phyloP scores from a whole-genome alignment of 2,888 invertebrate genomes.

The Acanthococcus lagerstroemiae region DNA sequence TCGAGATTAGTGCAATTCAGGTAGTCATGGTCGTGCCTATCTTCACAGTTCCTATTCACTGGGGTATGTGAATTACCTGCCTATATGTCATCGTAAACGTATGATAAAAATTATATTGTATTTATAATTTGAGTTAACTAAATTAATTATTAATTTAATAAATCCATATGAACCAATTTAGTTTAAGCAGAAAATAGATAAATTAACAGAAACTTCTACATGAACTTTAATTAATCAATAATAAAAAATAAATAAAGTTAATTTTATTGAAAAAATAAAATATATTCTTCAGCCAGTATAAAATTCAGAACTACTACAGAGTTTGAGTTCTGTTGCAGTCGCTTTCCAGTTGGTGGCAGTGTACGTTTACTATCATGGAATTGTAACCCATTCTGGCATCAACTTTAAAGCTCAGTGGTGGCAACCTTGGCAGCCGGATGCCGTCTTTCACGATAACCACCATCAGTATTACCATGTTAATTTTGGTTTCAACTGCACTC shows the following conservation, averaged over 20 bases:
- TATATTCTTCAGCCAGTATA: too few relatives aligned
- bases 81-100: too few relatives aligned
- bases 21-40: slow-evolving; percentile 51
- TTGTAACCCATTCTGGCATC: slow-evolving; percentile 64
- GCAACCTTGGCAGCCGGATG: slow-evolving; percentile 66
- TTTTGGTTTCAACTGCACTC: slow-evolving; percentile 59
- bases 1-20: slow-evolving; percentile 58
- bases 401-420: slow-evolving; percentile 62
- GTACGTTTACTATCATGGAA: slow-evolving; percentile 62
- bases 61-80: too few relatives aligned
- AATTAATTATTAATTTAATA: background rate
- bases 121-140: too few relatives aligned
- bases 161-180: too few relatives aligned
- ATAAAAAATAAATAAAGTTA: too few relatives aligned
- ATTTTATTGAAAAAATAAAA: too few relatives aligned
- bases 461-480: slow-evolving; percentile 70
- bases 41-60: slow-evolving; percentile 55
- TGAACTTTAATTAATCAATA: too few relatives aligned
- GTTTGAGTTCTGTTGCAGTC: slow-evolving; percentile 20
- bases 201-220: too few relatives aligned
- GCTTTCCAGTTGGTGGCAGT: slow-evolving; percentile 39
- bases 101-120: too few relatives aligned
- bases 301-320: background rate
- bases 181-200: too few relatives aligned
- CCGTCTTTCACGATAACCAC: slow-evolving; percentile 65